Evolutionary conservation across 2,797 vertebrate species (phyloP), one percentile per base, ranked within the genome.

Genomic region (Chanos chanos): DNA sequence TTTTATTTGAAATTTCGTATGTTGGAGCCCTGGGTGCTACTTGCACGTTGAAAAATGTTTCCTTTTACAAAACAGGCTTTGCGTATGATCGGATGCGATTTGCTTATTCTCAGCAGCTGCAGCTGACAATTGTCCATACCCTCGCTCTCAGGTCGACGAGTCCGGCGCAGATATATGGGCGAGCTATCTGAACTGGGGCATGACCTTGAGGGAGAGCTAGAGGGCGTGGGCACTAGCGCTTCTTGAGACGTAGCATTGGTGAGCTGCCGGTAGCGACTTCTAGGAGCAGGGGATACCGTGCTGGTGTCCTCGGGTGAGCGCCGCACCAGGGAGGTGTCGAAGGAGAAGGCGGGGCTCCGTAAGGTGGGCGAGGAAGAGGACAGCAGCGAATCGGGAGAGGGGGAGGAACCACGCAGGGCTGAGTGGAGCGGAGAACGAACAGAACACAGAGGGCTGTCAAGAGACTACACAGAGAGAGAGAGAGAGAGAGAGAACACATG

Each of bases 161-260:
- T 80, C 48, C 89, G 85, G 71, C 88, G 88, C 74, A 84, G 72
- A 43, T 90, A 91, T 44, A 91, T 83, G 1, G 92, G 91, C 0
- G 93, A 93, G 70, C 84, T 89, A 75, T 94, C 89, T 0, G 91
- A 86, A 55, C 90, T 89, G 44, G 84, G 89, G 67, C 86, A 89
- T 0, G 92, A 92, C 58, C 81, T 89, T 7, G 89, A 89, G 0
- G 91, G 90, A 0, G 88, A 80, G 60, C 79, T 81, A 61, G 66
- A 70, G 0, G 87, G 81, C 0, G 85, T 79, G 33, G 80, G 74
- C 2, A 87, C 87, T 62, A 94, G 77, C 54, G 90, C 89, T 76
- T 94, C 93, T 64, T 93, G 93, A 25, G 91, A 92, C 0, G 88
- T 85, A 16, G 90, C 67, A 39, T 91, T 90, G 75, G 91, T 92